phyloP scores from a whole-genome alignment of 2,797 vertebrate genomes.

The Cottoperca gobio region DNA sequence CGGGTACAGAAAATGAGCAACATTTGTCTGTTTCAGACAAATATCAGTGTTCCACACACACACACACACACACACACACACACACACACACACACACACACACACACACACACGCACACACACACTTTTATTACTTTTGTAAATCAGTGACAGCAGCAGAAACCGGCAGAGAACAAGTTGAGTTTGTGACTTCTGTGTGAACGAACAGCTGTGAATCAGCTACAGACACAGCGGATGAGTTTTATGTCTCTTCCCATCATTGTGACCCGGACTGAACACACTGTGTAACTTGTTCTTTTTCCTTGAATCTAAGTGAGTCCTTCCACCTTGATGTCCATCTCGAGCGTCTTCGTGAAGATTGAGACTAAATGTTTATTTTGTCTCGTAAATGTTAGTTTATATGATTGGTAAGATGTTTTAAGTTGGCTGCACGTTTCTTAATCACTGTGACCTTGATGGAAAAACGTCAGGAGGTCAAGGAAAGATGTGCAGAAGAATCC shows the following conservation, averaged over 20 bases:
- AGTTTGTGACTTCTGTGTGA: not conserved
- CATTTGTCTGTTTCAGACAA: not conserved
- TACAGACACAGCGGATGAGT: not conserved
- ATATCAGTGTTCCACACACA: not conserved
- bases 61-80: too few species aligned
- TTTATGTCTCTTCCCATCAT: not conserved
- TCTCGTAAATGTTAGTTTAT: too few species aligned
- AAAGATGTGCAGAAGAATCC: too few species aligned
- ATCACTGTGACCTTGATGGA: too few species aligned
- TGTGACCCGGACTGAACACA: not conserved
- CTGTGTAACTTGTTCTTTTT: too few species aligned
- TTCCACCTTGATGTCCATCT: too few species aligned
- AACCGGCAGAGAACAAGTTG: not conserved
- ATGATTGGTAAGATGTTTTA: too few species aligned
- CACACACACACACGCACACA: too few species aligned
- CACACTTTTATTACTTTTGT: too few species aligned
- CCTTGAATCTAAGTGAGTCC: not conserved
- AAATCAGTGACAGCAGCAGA: constrained; percentile 1
- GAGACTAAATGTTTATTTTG: not conserved
- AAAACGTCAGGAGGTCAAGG: too few species aligned
- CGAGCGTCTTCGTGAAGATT: not conserved
- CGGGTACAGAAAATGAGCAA: not conserved
- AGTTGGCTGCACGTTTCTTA: too few species aligned
- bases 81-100: too few species aligned
- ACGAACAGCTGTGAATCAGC: not conserved